Percentiles rank a stretch among this genome's conserved stretches.
These are phyloP conservation scores for Scolopax bukidnonensis DNA, from an alignment of 2,797 vertebrate species.

Conservation along the genomic window DNA sequence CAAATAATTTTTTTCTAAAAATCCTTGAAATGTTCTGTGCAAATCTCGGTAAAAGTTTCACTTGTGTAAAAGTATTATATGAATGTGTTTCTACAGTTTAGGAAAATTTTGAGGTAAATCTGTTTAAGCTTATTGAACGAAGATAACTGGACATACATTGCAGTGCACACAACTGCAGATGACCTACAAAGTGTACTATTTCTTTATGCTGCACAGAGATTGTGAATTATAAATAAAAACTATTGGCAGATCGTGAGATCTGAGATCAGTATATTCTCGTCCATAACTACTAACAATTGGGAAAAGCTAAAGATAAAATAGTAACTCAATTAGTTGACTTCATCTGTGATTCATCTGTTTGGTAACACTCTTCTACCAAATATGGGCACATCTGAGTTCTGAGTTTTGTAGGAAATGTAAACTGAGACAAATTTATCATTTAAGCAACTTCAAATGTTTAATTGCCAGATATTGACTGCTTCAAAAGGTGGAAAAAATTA, in stretches of 20 bases:
- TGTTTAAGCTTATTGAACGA: not conserved
- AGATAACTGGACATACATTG: not conserved
- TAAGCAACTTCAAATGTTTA: not conserved
- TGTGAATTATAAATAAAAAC: not conserved
- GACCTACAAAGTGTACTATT: not conserved
- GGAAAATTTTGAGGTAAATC: not conserved
- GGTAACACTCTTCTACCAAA: not conserved
- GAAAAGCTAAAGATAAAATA: not conserved
- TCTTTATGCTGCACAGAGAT: not conserved
- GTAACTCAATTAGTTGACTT: constrained; percentile 21
- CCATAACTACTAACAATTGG: not conserved
- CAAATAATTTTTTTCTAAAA: not conserved
- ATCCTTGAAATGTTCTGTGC: not conserved
- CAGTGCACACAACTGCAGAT: not conserved
- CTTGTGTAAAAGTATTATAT: not conserved
- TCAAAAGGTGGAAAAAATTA: not conserved
- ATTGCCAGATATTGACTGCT: not conserved
- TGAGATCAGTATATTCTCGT: not conserved
- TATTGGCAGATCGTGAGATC: not conserved
- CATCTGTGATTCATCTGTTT: constrained; percentile 49
- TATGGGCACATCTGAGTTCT: not conserved
- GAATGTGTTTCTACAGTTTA: not conserved
- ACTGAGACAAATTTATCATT: not conserved
- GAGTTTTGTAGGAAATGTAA: not conserved
- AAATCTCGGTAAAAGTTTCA: not conserved